These are phyloP conservation scores for Babyrousa celebensis DNA, from an alignment of 2,797 vertebrate species.

Conservation along the genomic window DNA sequence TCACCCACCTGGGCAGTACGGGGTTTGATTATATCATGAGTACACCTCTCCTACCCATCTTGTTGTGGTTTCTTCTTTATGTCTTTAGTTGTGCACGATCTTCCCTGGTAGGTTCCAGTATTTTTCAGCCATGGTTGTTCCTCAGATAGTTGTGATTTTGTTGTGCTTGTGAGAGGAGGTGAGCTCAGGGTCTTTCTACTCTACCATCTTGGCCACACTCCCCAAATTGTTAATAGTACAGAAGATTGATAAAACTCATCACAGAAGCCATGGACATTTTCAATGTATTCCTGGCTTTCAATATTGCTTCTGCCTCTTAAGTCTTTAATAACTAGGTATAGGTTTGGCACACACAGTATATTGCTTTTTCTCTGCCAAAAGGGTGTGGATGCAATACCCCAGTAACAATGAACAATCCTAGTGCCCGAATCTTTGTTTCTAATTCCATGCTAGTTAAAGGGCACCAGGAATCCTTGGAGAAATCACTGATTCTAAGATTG, in stretches of 20 bases:
- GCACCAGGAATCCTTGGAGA: neutral
- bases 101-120: no score
- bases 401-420: neutral
- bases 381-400: no score
- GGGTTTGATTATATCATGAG: no score
- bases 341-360: neutral
- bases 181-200: no score
- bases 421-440: neutral
- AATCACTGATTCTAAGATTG: neutral
- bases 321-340: neutral
- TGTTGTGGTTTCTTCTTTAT: no score
- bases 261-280: neutral
- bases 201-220: no score
- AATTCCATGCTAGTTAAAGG: neutral
- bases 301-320: neutral
- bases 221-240: neutral
- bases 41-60: no score
- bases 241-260: neutral
- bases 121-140: no score
- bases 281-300: neutral
- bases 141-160: no score
- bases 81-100: no score
- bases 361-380: neutral
- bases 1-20: no score
- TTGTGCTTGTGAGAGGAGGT: no score